Evolutionary conservation across 2,113 vertebrate species (phyloP), one percentile per base, ranked within the genome.

Genomic region (Grus americana): DNA sequence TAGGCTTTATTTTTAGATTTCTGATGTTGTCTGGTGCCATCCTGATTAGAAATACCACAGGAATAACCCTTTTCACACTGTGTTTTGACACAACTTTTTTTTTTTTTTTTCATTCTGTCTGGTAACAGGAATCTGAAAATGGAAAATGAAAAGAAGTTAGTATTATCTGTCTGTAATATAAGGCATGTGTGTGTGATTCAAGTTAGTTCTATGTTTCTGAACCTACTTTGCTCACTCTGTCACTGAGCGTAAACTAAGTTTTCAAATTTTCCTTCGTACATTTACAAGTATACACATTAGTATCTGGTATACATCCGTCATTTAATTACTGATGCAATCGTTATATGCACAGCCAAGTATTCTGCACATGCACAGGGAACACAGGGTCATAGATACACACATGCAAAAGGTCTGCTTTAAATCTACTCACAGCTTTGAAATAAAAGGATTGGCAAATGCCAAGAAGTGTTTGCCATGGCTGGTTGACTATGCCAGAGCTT

Each of bases 111-210:
- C 40, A 71, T 3, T 67, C 42, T 62, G 11, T 23, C 22, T 52
- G 6, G 24, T 79, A 61, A 63, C 17, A 52, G 24, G 17, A 82
- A 70, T 32, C 40, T 90, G n/a, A 86, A 92, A 55, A 71, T 6
- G 4, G 44, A 59, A 90, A 81, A 36, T 38, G 24, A 57, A 73
- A 75, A 42, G 0, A 85, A 46, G 5, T 32, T 26, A 26, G 4
- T 21, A 32, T 66, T 68, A 81, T 47, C 32, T 63, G 19, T 63
- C 49, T 88, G 34, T 13, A 86, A 91, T 44, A 61, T 47, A 75
- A 68, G 5, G 7, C 9, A 5, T 1, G 0, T 1, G 0, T 20
- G 7, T 46, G n/a, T 44, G 15, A 66, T 49, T 62, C 29, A 36
- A 38, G 10, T 36, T 86, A n/a, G 27, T 74, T 88, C 22, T 55